Percentiles rank a stretch among this genome's conserved stretches.
phyloP scores from a whole-genome alignment of 1,140 invertebrate species.

The Ruditapes philippinarum region DNA sequence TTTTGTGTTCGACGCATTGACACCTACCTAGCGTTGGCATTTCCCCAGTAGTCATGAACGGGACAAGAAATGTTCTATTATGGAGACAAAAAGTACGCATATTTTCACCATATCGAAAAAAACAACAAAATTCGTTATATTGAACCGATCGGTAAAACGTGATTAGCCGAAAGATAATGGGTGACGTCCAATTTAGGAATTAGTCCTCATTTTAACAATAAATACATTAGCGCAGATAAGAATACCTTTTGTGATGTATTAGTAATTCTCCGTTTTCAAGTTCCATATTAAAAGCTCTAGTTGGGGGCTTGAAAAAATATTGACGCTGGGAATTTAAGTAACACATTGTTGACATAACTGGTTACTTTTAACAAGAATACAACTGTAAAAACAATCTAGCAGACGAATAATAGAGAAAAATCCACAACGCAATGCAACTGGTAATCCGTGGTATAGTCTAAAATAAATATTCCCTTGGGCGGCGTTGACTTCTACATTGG shows the following conservation, averaged over 20 bases:
- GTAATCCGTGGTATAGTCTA: slow-evolving; percentile 58
- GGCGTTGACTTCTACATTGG: slow-evolving; percentile 19
- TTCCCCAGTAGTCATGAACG: not conserved
- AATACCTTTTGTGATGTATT: slow-evolving; percentile 58
- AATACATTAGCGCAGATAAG: slow-evolving; percentile 67
- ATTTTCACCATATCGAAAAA: slow-evolving; percentile 59
- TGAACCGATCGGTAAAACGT: slow-evolving; percentile 40
- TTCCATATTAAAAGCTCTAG: slow-evolving; percentile 54
- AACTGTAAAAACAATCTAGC: slow-evolving; percentile 61
- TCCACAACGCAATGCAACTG: slow-evolving; percentile 52
- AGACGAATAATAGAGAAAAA: slow-evolving; percentile 54
- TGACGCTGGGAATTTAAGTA: slow-evolving; percentile 62
- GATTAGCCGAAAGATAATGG: slow-evolving; percentile 60
- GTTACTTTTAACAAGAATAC: slow-evolving; percentile 61
- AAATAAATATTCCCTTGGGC: slow-evolving; percentile 50
- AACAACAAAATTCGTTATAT: slow-evolving; percentile 59
- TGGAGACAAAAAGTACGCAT: not conserved
- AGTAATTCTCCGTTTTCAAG: slow-evolving; percentile 62
- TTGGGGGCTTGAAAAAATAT: slow-evolving; percentile 66
- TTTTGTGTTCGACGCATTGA: not conserved
- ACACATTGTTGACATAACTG: slow-evolving; percentile 66
- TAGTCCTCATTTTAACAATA: slow-evolving; percentile 63
- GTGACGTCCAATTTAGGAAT: slow-evolving; percentile 48
- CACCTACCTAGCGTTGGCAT: not conserved
- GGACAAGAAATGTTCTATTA: not conserved